Evolutionary conservation across 2,888 invertebrate species (phyloP).

Genomic region (Halictus ligatus): DNA sequence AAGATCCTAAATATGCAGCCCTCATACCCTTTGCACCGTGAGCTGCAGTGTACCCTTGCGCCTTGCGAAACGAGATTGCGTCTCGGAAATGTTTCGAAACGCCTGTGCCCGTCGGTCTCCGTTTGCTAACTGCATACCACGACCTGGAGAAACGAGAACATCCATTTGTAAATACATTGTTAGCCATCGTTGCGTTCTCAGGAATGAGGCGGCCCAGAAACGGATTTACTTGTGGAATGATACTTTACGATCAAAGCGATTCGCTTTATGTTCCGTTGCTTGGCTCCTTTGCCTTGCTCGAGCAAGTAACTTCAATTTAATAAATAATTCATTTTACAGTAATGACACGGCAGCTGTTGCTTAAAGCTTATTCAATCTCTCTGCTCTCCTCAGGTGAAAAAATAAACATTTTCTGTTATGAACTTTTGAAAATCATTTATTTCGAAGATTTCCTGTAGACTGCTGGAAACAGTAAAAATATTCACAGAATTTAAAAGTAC

Average conservation of each 20-base stretch:
- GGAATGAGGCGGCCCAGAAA: slow-evolving; percentile 24
- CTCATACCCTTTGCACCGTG: slow-evolving; percentile 44
- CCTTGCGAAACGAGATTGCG: slow-evolving; percentile 52
- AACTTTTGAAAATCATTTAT: no score
- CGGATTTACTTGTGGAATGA: slow-evolving; percentile 37
- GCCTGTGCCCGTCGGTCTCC: slow-evolving; percentile 27
- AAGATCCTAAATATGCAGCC: slow-evolving; percentile 60
- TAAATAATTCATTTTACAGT: background rate
- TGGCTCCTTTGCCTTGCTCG: background rate
- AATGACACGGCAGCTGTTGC: no score
- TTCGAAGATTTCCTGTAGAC: no score
- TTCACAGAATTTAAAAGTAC: no score
- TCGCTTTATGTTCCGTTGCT: background rate
- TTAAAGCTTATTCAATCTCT: no score
- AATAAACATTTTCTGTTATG: no score
- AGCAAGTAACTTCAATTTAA: background rate
- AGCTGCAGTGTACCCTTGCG: slow-evolving; percentile 40
- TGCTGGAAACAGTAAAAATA: no score
- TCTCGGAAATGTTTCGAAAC: slow-evolving; percentile 54
- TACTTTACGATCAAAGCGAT: slow-evolving; percentile 40
- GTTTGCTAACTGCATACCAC: slow-evolving; percentile 50
- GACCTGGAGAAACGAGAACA: slow-evolving; percentile 42
- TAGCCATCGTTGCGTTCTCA: background rate
- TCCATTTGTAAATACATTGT: slow-evolving; percentile 40
- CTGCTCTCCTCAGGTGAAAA: no score